Evolutionary conservation across 2,797 vertebrate species (phyloP).

Genomic region (Nothura maculosa): DNA sequence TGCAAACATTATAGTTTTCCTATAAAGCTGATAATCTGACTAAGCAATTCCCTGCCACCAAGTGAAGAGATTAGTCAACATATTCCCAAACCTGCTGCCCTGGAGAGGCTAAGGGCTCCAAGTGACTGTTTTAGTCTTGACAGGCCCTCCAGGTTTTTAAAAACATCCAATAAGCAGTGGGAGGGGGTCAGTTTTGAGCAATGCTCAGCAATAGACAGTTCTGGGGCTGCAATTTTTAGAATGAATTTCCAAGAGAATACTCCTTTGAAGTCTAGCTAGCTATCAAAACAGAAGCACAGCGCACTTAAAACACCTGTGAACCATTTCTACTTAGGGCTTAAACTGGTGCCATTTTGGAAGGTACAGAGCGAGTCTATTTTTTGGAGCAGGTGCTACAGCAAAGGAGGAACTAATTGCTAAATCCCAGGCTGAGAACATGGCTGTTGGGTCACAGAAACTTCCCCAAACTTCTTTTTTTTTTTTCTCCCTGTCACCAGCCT

Average conservation of each 20-base stretch:
- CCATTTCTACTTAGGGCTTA: background rate
- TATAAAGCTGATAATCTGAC: background rate
- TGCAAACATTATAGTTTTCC: background rate
- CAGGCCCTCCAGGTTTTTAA: background rate
- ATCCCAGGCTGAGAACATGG: accelerated
- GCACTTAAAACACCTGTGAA: background rate
- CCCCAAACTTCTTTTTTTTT: background rate
- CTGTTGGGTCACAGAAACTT: background rate
- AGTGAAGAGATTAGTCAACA: background rate
- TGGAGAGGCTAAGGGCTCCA: background rate
- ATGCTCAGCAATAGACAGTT: background rate
- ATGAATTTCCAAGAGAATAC: background rate
- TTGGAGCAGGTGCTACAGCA: background rate
- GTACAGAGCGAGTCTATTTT: background rate
- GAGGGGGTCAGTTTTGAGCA: accelerated
- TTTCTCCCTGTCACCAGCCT: too few relatives aligned
- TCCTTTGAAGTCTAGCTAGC: background rate
- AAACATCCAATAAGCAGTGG: background rate
- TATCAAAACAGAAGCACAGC: background rate
- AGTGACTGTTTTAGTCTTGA: background rate
- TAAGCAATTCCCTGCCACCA: background rate
- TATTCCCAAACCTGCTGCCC: background rate
- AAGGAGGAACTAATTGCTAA: background rate
- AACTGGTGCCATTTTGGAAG: background rate
- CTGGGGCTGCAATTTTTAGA: background rate